Evolutionary conservation across 2,888 invertebrate genomes (phyloP), one percentile per base, ranked within the genome.

Genomic region (Smittia aterrima): DNA sequence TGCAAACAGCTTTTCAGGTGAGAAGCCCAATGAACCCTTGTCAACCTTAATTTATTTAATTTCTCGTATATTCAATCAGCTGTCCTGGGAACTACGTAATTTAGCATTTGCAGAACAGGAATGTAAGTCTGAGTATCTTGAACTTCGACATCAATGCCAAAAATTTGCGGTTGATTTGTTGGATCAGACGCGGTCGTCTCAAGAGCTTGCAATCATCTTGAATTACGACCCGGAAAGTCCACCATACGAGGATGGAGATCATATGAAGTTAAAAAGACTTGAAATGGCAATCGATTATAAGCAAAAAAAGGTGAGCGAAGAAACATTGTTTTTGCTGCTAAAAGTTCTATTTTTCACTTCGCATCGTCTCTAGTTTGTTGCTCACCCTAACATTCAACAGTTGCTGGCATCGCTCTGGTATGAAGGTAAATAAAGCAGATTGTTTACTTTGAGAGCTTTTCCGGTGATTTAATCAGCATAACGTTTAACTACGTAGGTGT

Each of bases 351-450:
- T 38, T 27, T 27, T 27, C 25, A 24, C 13, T 41, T 32, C 4
- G 20, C 66, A 40, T 38, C 16, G 41, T 41, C 79, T 9, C 83
- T 84, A 93, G 93, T 96, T 96, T 81, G 95, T 96, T 72, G 92
- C 96, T n/a, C 96, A 97, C 83, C 92, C 96, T 1, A 95, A 95
- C 82, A 93, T 96, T 78, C 96, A 97, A 81, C 96, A 97, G 82
- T 85, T 96, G 3, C 83, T 96, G 40, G 93, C 95, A 0, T 88
- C 95, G 0, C 89, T 97, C 78, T 97, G 97, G 96, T 96, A 96
- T 82, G 96, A 96, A 78, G 97, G 96, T 0, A 70, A 41, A 22
- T 0, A 24, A 47, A 9, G 6, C 11, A n/a, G 22, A 20, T 22
- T 38, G n/a, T 66, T 66, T 25, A 13, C 24, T 25, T 22, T 25